phyloP scores from a whole-genome alignment of 2,888 invertebrate genomes.

The Sussaba pulchella region DNA sequence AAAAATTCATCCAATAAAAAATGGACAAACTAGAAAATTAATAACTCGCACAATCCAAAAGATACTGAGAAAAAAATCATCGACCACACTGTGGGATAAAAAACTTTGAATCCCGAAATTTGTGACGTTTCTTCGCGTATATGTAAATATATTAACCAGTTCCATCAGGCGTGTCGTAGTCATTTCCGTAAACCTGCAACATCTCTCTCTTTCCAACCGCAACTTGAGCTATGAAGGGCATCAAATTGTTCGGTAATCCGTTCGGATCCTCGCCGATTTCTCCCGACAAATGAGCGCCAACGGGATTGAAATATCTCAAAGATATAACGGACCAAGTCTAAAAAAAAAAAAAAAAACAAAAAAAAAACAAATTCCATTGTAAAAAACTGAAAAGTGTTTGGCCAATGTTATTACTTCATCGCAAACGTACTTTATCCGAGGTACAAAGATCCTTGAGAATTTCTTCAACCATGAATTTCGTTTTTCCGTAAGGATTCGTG shows the following conservation, averaged over 20 bases:
- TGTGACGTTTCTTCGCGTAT: no score
- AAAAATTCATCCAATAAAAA: no score
- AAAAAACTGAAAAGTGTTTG: conserved; percentile 27
- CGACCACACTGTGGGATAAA: no score
- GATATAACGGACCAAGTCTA: conserved; percentile 92
- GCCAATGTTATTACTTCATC: background rate
- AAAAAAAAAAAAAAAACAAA: conserved; percentile 65
- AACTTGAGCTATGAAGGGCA: conserved; percentile 97
- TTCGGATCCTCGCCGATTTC: conserved; percentile 96
- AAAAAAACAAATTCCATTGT: background rate
- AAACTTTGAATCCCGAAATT: no score
- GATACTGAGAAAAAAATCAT: no score
- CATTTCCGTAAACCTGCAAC: conserved; percentile 93
- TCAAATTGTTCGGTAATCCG: conserved; percentile 96
- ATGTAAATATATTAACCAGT: conserved; percentile 88
- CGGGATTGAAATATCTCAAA: conserved; percentile 97
- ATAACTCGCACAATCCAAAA: no score
- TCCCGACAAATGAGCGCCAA: conserved; percentile 96
- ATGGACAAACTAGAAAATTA: no score
- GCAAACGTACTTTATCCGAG: conserved; percentile 89
- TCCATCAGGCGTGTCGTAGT: conserved; percentile 95
- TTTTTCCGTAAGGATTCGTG: conserved; percentile 97
- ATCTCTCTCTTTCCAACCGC: conserved; percentile 92
- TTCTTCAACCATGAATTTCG: conserved; percentile 97
- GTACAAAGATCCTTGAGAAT: conserved; percentile 94